Base-by-base conservation (phyloP, 2,888 invertebrate genomes). In the Aphelenchoides bicaudatus region DNA sequence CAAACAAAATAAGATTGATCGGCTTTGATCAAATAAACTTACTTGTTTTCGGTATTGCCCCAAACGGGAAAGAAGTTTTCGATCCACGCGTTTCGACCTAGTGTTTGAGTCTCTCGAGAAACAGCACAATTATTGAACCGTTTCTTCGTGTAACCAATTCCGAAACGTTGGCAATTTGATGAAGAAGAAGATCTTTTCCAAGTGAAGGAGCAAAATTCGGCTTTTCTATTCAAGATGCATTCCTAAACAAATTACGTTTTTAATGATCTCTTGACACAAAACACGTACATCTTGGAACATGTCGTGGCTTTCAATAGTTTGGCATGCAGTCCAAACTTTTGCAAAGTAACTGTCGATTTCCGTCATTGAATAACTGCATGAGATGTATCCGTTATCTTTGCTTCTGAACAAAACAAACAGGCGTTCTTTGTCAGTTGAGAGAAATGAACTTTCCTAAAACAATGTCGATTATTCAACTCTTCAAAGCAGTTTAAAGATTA, bases 61-160 rank as follows among this genome's bases (percentile, higher is more conserved):
- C 65, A 53, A 8, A 72, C 31, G 0, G 67, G 64, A 29, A 58
- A 56, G 56, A 65, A 75, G 58, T 71, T 73, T 49, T 75, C 75
- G 2, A 75, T 47, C 70, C 71, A 75, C 16, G 72, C 74, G 49
- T 62, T 63, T 10, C 69, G 57, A 52, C 75, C 68, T 1, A 58
- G 52, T 0, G 52, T 60, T 16, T 59, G 49, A 16, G 50, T 52
- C 16, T 58, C 58, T 6, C 54, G 31, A 34, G 65, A 56, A 29
- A 75, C 52, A 6, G 68, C 34, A 46, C 75, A 75, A 38, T 70
- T 73, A 10, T 65, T 58, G 21, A 70, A 59, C 3, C 19, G 16
- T 6, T 27, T 31, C 3, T 6, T 31, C 6, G 21, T 8, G 23
- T 19, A 27, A 3, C 51, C 31, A 25, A 29, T 50, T 25, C 53